Evolutionary conservation across 2,888 invertebrate species (phyloP).

Genomic region (Graphium colonna): DNA sequence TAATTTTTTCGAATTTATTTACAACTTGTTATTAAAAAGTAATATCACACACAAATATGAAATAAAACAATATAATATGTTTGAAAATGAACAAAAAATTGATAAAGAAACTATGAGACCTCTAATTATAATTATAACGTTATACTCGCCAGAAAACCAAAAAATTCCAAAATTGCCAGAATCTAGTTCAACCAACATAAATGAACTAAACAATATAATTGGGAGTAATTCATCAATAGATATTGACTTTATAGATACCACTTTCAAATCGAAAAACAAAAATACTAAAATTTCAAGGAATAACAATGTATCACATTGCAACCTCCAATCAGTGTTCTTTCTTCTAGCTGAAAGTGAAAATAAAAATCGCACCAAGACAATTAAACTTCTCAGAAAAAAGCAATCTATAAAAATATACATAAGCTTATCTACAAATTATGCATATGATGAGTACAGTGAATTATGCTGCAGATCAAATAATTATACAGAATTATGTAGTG

Average conservation of each 20-base stretch:
- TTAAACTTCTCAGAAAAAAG: slow-evolving; percentile 48
- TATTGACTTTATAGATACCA: slow-evolving; percentile 55
- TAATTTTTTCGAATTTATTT: slow-evolving; percentile 42
- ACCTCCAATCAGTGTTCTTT: slow-evolving; percentile 50
- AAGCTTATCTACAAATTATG: slow-evolving; percentile 39
- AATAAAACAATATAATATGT: slow-evolving; percentile 48
- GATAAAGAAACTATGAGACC: slow-evolving; percentile 28
- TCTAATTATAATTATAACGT: slow-evolving; percentile 56
- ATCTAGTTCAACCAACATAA: slow-evolving; percentile 27
- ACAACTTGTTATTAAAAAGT: slow-evolving; percentile 47
- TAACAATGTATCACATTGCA: slow-evolving; percentile 34
- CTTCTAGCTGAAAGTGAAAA: slow-evolving; percentile 47
- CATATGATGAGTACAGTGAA: slow-evolving; percentile 41
- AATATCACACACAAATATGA: slow-evolving; percentile 48
- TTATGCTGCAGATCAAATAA: slow-evolving; percentile 40
- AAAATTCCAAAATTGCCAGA: slow-evolving; percentile 17
- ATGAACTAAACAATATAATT: slow-evolving; percentile 40
- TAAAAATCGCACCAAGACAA: slow-evolving; percentile 46
- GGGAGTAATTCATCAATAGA: slow-evolving; percentile 41
- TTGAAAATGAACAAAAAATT: slow-evolving; percentile 30
- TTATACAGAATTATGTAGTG: neutral
- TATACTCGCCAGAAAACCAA: slow-evolving; percentile 34
- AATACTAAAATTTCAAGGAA: slow-evolving; percentile 14
- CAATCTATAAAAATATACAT: slow-evolving; percentile 56
- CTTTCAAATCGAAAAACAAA: slow-evolving; percentile 31